Conservation (phyloP, 2,797 vertebrate species). For the Catamblyrhynchus diadema region DNA sequence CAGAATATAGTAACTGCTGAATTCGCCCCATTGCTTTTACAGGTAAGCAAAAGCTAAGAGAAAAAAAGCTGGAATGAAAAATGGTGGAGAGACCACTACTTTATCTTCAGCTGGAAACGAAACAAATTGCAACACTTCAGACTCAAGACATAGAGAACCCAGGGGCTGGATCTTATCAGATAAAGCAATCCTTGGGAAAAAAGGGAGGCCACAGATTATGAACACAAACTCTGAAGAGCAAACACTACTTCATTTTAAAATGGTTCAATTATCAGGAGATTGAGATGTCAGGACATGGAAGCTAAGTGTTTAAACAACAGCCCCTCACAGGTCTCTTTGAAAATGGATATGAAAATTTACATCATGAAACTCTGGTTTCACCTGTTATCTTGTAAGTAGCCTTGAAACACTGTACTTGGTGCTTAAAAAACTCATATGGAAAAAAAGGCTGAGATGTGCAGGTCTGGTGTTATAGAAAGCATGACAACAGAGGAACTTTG, state of each 20-base stretch:
- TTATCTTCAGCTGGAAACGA: neutral
- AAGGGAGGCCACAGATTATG: neutral
- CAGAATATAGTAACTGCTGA: neutral
- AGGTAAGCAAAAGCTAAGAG: neutral
- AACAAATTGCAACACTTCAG: neutral
- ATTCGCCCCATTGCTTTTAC: neutral
- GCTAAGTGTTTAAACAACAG: neutral
- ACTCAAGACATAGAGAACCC: neutral
- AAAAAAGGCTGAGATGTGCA: neutral
- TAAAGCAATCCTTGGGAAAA: neutral
- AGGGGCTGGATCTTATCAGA: neutral
- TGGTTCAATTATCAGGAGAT: neutral
- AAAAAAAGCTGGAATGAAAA: neutral
- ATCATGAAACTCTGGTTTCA: neutral
- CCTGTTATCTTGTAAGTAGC: neutral
- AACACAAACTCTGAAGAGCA: neutral
- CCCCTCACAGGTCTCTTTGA: fast-evolving
- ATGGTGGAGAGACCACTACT: neutral
- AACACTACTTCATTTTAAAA: neutral
- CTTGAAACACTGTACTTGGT: neutral
- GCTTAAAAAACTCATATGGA: fast-evolving
- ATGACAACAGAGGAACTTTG: neutral
- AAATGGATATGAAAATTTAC: neutral
- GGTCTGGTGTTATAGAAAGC: neutral
- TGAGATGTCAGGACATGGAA: neutral